Evolutionary conservation across 2,888 invertebrate species (phyloP), one percentile per base, ranked within the genome.

Genomic region (Tineola bisselliella): DNA sequence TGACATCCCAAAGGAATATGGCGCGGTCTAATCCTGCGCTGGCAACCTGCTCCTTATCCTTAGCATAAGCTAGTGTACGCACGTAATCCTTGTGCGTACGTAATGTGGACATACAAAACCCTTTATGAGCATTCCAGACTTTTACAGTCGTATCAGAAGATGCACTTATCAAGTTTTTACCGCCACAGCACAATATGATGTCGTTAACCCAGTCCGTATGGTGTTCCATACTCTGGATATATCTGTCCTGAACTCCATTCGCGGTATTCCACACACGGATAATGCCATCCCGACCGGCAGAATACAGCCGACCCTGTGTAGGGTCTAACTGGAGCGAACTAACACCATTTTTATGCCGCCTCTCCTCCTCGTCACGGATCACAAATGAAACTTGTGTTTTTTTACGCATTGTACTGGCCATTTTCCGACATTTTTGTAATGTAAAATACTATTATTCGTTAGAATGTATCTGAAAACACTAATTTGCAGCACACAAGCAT

Each of bases 161-260:
- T 5, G 99, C 99, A 64, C 99, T 99, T 77, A 99, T 99, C 69
- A 99, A 90, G 82, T 98, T 97, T 79, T 96, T 93, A 43, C 99
- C 99, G 65, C 95, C 95, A 80, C 98, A 98, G 77, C 99, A 99
- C 30, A 99, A 88, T 44, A 99, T 95, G 75, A 99, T 97, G 83
- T 99, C 99, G 82, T 99, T 99, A 59, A 99, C 98, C 99, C 99
- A 99, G 81, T 99, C 99, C 1, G 98, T 99, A 77, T 99, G 99
- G 81, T 99, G 99, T 78, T 99, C 99, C 97, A 99, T 97, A 31
- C 98, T 97, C 74, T 97, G 95, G 63, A 96, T 90, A 75, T 97
- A 98, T 61, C 86, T 73, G 64, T 87, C 87, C 67, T 87, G 89
- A 38, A 88, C 77, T 48, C 89, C 89, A 57, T 82, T 78, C 18